phyloP scores from a whole-genome alignment of 2,113 vertebrate species.

The Murina feae region DNA sequence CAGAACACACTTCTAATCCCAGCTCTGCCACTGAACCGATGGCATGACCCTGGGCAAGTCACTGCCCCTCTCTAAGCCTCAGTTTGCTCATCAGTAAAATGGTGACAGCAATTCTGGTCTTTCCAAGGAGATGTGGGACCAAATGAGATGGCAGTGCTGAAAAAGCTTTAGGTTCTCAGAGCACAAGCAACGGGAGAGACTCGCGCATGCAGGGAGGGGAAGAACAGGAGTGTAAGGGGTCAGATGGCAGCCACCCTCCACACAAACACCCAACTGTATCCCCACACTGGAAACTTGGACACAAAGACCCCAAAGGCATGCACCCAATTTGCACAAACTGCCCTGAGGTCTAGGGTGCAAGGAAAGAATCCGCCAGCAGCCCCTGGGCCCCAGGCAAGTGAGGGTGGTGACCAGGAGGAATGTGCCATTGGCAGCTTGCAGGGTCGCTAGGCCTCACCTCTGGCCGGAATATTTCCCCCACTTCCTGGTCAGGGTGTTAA shows the following conservation, averaged over 20 bases:
- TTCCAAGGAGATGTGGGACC: not conserved
- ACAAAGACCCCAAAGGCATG: not conserved
- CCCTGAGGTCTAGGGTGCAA: not conserved
- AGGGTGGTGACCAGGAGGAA: not conserved
- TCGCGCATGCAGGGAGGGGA: not conserved
- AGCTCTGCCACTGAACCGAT: not conserved
- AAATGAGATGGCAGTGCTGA: not conserved
- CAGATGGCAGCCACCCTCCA: not conserved
- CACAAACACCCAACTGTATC: not conserved
- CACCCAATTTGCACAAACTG: not conserved
- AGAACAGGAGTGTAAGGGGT: accelerated
- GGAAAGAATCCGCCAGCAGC: not conserved
- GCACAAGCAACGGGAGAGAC: not conserved
- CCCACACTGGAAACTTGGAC: not conserved
- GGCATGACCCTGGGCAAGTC: not conserved
- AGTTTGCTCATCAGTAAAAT: not conserved
- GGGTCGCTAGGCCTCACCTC: not conserved
- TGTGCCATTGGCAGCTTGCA: not conserved
- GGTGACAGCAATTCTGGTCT: not conserved
- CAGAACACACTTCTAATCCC: not conserved
- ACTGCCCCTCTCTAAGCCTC: not conserved
- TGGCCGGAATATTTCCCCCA: not conserved
- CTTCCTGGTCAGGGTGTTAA: not conserved
- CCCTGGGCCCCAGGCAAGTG: not conserved
- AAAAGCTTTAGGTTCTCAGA: not conserved